A percentile compares a stretch with the other conserved stretches of the same genome.
phyloP scores from a whole-genome alignment of 2,113 vertebrate genomes.

The Apodemus speciosus region DNA sequence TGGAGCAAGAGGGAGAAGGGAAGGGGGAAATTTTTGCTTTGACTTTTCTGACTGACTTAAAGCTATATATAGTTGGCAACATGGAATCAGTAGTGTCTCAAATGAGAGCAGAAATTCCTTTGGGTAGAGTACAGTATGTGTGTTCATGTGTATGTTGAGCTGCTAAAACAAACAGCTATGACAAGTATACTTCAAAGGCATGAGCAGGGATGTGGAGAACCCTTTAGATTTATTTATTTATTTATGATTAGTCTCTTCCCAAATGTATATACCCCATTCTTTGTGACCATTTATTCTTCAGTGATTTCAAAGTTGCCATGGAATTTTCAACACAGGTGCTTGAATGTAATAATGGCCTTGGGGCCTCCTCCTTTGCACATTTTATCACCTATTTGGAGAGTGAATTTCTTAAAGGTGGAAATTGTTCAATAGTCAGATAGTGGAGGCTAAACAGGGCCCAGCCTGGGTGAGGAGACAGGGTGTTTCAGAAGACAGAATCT shows the following conservation, averaged over 20 bases:
- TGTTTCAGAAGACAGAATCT: neutral
- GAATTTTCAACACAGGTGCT: constrained; percentile 36
- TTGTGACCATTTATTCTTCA: constrained; percentile 40
- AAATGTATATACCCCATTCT: constrained; percentile 26
- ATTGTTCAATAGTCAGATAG: neutral
- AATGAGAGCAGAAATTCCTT: constrained; percentile 42
- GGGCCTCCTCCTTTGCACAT: neutral
- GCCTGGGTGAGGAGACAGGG: neutral
- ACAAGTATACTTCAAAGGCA: constrained; percentile 4
- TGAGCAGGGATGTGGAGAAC: neutral
- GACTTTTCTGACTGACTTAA: constrained; percentile 40
- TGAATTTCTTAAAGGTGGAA: neutral
- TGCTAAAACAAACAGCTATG: neutral
- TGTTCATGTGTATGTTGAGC: neutral
- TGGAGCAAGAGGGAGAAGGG: too few relatives aligned
- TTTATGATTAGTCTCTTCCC: constrained; percentile 27
- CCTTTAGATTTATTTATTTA: neutral
- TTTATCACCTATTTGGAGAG: neutral
- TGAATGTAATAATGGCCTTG: constrained; percentile 7
- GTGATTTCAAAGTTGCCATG: constrained; percentile 21
- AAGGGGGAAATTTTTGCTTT: constrained; percentile 2
- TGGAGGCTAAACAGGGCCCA: neutral
- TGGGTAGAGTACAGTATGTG: neutral
- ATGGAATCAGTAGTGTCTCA: constrained; percentile 50
- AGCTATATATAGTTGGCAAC: constrained; percentile 5